phyloP scores from a whole-genome alignment of 2,113 vertebrate species.

The Scomber japonicus region DNA sequence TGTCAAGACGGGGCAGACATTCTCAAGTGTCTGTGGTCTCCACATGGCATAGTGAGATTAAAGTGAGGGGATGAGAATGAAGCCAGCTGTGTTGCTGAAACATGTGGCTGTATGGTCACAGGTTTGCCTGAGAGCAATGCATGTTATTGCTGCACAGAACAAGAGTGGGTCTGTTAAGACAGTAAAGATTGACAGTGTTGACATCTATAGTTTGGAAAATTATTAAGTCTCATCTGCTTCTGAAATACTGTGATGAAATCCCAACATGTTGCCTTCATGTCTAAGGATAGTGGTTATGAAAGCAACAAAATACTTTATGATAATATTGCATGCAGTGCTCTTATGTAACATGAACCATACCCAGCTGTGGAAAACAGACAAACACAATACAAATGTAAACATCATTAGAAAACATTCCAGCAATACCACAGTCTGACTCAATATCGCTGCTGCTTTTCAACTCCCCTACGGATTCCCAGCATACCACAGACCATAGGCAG shows the following conservation, averaged over 20 bases:
- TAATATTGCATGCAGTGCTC: not conserved
- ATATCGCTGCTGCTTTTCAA: conserved; percentile 70
- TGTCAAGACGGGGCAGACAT: conserved; percentile 53
- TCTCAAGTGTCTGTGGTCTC: conserved; percentile 58
- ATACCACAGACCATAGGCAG: conserved; percentile 76
- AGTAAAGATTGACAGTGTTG: conserved; percentile 7
- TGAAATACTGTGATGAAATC: conserved; percentile 6
- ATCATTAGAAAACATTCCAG: conserved; percentile 79
- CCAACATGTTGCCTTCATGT: not conserved
- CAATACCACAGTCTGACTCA: conserved; percentile 75
- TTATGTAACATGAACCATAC: conserved; percentile 54
- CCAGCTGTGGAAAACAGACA: conserved; percentile 51
- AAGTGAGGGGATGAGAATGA: conserved; percentile 44
- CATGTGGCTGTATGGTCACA: conserved; percentile 52
- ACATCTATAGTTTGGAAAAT: not conserved
- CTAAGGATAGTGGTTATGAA: not conserved
- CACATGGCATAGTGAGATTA: conserved; percentile 56
- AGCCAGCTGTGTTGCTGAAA: conserved; percentile 70
- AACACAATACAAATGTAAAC: conserved; percentile 52
- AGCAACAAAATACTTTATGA: not conserved
- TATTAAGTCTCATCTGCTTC: conserved; percentile 13
- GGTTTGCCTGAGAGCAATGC: conserved; percentile 64
- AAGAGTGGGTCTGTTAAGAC: conserved; percentile 45
- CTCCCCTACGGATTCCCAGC: conserved; percentile 74
- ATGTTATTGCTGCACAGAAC: conserved; percentile 52